Percentiles rank a stretch among this genome's conserved stretches.
Evolutionary conservation across 2,797 vertebrate species (phyloP).

Genomic region (Darevskia mixta): DNA sequence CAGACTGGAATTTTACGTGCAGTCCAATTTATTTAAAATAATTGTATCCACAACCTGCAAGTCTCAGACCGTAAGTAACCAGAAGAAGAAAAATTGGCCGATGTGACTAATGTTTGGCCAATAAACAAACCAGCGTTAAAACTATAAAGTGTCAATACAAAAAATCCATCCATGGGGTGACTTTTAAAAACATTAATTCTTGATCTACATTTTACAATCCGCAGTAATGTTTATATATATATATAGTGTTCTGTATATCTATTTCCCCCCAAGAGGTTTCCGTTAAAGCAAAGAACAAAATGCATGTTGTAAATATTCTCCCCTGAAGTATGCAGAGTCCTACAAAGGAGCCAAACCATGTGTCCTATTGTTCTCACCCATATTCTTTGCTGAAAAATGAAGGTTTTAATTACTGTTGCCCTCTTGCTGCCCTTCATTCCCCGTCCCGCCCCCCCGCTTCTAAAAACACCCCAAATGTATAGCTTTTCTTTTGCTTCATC

Average conservation of each 20-base stretch:
- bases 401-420: neutral
- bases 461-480: slow-evolving; percentile 1
- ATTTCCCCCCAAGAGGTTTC: neutral
- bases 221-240: neutral
- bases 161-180: slow-evolving; percentile 11
- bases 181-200: neutral
- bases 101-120: neutral
- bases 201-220: neutral
- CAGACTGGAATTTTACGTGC: neutral
- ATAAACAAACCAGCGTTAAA: slow-evolving; percentile 32
- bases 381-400: neutral
- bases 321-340: neutral
- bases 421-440: neutral
- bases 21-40: neutral
- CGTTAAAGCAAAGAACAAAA: neutral
- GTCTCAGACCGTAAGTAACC: slow-evolving; percentile 17
- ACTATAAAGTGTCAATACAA: slow-evolving; percentile 2
- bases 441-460: rapidly evolving
- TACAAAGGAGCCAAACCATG: neutral
- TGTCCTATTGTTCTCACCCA: rapidly evolving
- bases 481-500: slow-evolving; percentile 39
- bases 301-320: neutral
- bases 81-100: slow-evolving; percentile 31
- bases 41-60: neutral
- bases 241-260: neutral